Evolutionary conservation across 2,888 invertebrate species (phyloP), one percentile per base, ranked within the genome.

Genomic region (Onthophagus sagittarius): DNA sequence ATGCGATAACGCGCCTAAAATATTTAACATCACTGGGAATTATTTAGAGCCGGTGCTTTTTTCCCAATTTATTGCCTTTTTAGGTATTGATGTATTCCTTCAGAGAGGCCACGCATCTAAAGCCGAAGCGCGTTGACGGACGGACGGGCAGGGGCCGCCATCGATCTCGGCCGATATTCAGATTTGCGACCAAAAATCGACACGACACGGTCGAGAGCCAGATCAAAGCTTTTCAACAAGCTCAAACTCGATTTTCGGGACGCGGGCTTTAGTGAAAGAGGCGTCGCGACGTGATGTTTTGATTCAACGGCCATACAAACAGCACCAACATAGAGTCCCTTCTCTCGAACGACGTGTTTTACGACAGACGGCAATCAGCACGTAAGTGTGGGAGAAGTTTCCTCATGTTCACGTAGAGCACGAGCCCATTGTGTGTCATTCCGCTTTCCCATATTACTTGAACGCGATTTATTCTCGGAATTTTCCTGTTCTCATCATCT

Each of bases 1-100:
- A 80, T 78, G 79, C 81, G 80, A 82, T 81, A 81, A 81, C 80
- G 79, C 80, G 79, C 78, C 74, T 82, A 70, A 82, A 83, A 81
- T 79, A 82, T 83, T 81, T 79, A 82, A 78, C 70, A 69, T 69
- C 72, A 73, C 23, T 63, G 70, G 65, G 77, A 77, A 77, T 77
- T 77, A 77, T 77, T 76, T 77, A 77, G 71, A 63, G 31, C 23
- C 70, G 73, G 73, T 72, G 76, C 74, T 73, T 75, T 76, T 76
- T 77, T 77, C 76, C 77, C 77, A 77, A 77, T 77, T 77, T 77
- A 77, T 76, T 75, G 76, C 76, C 75, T 77, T 77, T 77, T 77
- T 76, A 76, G 73, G 73, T 77, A 77, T 77, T 77, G 74, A 77
- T 77, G 77, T 74, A 77, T 77, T 77, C 75, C 72, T 75, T 76